These are phyloP conservation scores for Pomacea maculata DNA, from an alignment of 1,140 invertebrate species.

Conservation along the genomic window DNA sequence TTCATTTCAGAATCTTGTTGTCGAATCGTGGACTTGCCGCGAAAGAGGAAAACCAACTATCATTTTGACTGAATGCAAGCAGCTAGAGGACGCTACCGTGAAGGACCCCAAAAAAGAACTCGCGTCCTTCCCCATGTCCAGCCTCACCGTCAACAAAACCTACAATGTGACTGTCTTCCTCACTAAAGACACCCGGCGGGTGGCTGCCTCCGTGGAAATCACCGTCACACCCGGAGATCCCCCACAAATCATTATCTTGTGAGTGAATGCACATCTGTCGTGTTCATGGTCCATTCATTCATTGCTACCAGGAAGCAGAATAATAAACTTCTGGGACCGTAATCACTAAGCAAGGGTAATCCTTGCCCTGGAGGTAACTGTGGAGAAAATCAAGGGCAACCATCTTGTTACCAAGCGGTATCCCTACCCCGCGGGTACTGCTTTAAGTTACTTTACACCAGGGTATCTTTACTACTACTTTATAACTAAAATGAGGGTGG, in stretches of 20 bases:
- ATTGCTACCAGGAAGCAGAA: not conserved
- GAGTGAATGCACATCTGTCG: not conserved
- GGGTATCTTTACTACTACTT: too few species aligned
- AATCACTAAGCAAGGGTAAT: too few species aligned
- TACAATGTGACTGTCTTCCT: conserved; percentile 37
- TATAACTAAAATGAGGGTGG: too few species aligned
- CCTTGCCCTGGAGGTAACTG: too few species aligned
- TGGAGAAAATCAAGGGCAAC: too few species aligned
- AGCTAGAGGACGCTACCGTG: not conserved
- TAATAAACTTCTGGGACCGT: too few species aligned
- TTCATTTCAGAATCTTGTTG: not conserved
- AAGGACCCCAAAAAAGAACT: not conserved
- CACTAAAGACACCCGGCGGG: conserved; percentile 15
- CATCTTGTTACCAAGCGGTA: too few species aligned
- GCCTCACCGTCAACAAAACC: not conserved
- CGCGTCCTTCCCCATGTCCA: not conserved
- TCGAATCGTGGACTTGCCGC: conserved; percentile 6
- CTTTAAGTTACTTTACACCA: too few species aligned
- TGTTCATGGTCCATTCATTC: not conserved
- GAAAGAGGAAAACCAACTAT: conserved; percentile 27
- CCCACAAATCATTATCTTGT: conserved; percentile 22
- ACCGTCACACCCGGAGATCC: conserved; percentile 20
- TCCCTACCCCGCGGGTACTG: too few species aligned
- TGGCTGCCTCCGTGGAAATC: conserved; percentile 6
- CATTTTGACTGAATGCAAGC: not conserved